phyloP scores from a whole-genome alignment of 37 sponge, comb jelly and placozoan species.

The Bolinopsis microptera region DNA sequence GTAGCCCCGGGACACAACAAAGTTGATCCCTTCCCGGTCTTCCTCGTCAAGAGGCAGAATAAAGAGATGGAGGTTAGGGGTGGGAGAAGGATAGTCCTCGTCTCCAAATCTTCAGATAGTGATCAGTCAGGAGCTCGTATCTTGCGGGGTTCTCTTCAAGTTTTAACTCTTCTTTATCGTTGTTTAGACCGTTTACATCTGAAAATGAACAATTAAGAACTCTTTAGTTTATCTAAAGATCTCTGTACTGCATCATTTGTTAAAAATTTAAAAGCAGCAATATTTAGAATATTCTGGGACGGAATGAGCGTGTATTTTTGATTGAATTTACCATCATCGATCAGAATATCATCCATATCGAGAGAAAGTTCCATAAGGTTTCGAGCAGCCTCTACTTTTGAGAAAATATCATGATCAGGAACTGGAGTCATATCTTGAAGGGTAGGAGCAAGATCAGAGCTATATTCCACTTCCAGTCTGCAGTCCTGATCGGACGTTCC shows the following conservation, averaged over 20 bases:
- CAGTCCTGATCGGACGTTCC: not conserved
- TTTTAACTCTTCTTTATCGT: not conserved
- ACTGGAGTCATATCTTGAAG: not conserved
- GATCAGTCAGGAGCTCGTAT: conserved; percentile 20
- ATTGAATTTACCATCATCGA: conserved; percentile 9
- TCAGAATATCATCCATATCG: not conserved
- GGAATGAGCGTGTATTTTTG: too few relatives aligned
- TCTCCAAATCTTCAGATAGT: conserved; percentile 44
- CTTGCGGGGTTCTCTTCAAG: conserved; percentile 24
- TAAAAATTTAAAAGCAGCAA: too few relatives aligned
- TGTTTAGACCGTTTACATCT: conserved; percentile 9
- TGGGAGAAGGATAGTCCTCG: conserved; percentile 48
- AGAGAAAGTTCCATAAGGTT: not conserved
- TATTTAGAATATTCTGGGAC: too few relatives aligned
- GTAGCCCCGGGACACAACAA: conserved; percentile 13
- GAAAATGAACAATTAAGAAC: too few relatives aligned
- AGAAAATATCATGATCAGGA: not conserved
- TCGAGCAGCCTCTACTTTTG: not conserved
- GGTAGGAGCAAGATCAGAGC: not conserved
- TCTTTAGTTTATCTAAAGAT: too few relatives aligned
- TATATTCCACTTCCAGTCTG: too few relatives aligned
- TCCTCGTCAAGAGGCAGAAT: not conserved
- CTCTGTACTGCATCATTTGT: too few relatives aligned
- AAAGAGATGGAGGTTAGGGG: conserved; percentile 50
- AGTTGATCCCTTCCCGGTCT: not conserved